Conservation (phyloP, 2,888 invertebrate genomes). For the Platerodrilus igneus region DNA sequence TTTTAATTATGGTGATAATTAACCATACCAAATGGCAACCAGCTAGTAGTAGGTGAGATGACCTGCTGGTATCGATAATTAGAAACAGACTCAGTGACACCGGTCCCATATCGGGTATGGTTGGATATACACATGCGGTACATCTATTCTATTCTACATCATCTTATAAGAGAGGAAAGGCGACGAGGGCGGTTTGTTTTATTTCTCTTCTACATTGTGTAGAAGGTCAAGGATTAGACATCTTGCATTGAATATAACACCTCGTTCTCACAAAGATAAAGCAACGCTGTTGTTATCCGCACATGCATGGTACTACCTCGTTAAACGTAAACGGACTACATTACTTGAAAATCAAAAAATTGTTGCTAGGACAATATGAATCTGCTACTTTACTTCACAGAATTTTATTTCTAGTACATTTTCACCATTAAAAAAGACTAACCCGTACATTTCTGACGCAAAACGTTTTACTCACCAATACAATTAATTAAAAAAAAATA, state of each 20-base stretch:
- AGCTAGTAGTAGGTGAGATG: constrained; percentile 29
- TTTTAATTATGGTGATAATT: constrained; percentile 36
- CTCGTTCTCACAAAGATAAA: constrained; percentile 30
- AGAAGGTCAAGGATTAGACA: constrained; percentile 31
- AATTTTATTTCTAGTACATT: no score
- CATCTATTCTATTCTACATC: constrained; percentile 14
- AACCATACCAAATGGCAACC: constrained; percentile 31
- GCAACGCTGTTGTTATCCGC: constrained; percentile 25
- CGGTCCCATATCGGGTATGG: constrained; percentile 20
- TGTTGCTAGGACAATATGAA: no score
- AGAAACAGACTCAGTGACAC: constrained; percentile 29
- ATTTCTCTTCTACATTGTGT: constrained; percentile 26
- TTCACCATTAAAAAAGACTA: no score
- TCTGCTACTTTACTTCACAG: no score
- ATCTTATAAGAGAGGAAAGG: constrained; percentile 16
- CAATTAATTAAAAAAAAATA: no score
- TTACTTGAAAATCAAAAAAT: constrained; percentile 24
- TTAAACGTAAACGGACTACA: constrained; percentile 19
- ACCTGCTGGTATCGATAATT: constrained; percentile 31
- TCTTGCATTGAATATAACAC: constrained; percentile 29
- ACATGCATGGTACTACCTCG: constrained; percentile 27
- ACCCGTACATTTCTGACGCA: no score
- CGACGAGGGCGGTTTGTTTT: constrained; percentile 24
- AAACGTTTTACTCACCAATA: no score
- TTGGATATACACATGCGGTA: constrained; percentile 23